Percentiles rank a stretch among this genome's conserved stretches.
Evolutionary conservation across 2,113 vertebrate species (phyloP).

Genomic region (Coreoperca whiteheadi): DNA sequence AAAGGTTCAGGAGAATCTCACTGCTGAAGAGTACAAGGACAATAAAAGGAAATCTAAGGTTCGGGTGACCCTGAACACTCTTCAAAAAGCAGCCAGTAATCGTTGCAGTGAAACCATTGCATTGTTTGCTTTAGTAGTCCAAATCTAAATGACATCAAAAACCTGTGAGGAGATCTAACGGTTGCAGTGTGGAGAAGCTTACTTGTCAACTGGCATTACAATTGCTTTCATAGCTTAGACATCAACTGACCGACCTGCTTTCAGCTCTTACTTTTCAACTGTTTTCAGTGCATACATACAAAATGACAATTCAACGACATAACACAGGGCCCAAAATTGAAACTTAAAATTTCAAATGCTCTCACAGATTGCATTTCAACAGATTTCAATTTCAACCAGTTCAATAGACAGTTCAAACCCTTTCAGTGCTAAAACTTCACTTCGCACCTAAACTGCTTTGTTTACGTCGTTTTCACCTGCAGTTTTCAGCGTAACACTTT

Average conservation of each 20-base stretch:
- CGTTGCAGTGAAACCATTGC: background rate
- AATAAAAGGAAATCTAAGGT: slow-evolving; percentile 15
- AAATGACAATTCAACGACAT: background rate
- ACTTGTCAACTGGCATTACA: background rate
- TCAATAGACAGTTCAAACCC: background rate
- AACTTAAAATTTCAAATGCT: background rate
- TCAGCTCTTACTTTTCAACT: background rate
- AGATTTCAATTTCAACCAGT: background rate
- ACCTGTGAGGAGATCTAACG: background rate
- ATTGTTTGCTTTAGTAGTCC: background rate
- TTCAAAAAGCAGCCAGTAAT: slow-evolving; percentile 9
- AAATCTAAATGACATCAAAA: background rate
- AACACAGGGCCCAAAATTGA: background rate
- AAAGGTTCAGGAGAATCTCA: background rate
- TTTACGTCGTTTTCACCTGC: background rate
- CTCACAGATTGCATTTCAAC: background rate
- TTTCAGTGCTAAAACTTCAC: background rate
- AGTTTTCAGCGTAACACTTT: background rate
- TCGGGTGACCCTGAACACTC: slow-evolving; percentile 9
- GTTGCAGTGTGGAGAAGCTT: background rate
- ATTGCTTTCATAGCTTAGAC: background rate
- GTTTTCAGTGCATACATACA: background rate
- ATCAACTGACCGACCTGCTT: background rate
- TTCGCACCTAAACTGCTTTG: background rate
- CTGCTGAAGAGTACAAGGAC: background rate